Base-by-base conservation (phyloP, 2,888 invertebrate species). In the Buathra laborator region DNA sequence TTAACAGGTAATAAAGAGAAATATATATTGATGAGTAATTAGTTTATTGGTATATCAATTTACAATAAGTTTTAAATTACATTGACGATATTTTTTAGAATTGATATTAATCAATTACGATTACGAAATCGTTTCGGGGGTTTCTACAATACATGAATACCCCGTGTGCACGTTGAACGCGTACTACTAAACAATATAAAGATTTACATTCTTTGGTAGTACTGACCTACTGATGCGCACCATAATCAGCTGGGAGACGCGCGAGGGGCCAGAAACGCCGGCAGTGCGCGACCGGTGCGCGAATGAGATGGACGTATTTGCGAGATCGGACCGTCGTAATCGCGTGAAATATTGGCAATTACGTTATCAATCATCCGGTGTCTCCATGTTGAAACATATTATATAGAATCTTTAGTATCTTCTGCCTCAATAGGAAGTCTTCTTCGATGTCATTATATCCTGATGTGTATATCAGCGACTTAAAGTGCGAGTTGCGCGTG, bases 1-100 rank as follows among this genome's bases (percentile, higher is more conserved):
- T 80, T 56, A 44, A 83, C 68, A 64, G 71, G 75, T 74, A 85
- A 82, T 85, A 75, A 79, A 82, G 75, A 85, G 70, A 82, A 64
- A 78, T 79, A 81, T 75, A 76, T 74, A 75, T 75, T 75, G 64
- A 75, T 64, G 74, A 75, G 12, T 64, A 32, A 29, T 32, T 14
- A 0, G 62, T 62, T 62, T n/a, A 32, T 32, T 62, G 12, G 6
- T 32, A 62, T 62, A 37, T 37, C 6, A 37, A 37, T 37, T 7
- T 37, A 37, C 2, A 7, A 37, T 37, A 37, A 37, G 4, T 37
- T 7, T 0, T 37, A 37, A 1, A 7, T 37, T 37, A 4, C 2
- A 37, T 37, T 37, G 37, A 24, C 24, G 24, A 37, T 37, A 37
- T 37, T n/a, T n/a, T n/a, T n/a, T n/a, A n/a, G n/a, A n/a, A n/a